A percentile compares a stretch with the other conserved stretches of the same genome.
phyloP scores from a whole-genome alignment of 2,888 invertebrate genomes.

The Apodemia hepburni region DNA sequence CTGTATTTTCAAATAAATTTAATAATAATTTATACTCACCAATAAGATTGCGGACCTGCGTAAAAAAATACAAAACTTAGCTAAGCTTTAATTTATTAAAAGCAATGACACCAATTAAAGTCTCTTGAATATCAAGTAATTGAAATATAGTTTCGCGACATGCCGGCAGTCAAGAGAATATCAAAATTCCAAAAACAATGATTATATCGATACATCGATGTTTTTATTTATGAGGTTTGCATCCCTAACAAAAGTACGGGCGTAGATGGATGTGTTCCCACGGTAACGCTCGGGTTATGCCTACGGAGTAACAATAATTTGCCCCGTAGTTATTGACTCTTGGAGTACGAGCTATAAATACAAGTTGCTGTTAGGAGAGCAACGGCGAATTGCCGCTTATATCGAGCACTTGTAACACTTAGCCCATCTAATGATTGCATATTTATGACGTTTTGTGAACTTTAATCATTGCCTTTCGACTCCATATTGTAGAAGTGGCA shows the following conservation, averaged over 20 bases:
- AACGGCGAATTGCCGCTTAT: conserved; percentile 31
- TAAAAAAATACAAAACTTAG: too few species aligned
- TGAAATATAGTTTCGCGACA: too few species aligned
- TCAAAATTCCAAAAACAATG: too few species aligned
- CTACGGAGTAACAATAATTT: conserved; percentile 53
- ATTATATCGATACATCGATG: conserved; percentile 1
- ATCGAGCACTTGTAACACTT: conserved; percentile 31
- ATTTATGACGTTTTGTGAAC: conserved; percentile 24
- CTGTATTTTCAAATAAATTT: too few species aligned
- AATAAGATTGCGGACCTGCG: too few species aligned
- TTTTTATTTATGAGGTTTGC: conserved; percentile 33
- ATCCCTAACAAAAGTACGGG: conserved; percentile 22
- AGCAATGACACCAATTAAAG: too few species aligned
- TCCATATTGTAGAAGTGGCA: not conserved
- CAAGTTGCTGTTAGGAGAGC: conserved; percentile 36
- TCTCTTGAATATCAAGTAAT: too few species aligned
- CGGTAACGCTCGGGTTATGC: conserved; percentile 53
- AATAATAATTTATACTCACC: too few species aligned
- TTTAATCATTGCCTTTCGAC: conserved; percentile 9
- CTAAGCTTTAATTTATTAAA: too few species aligned
- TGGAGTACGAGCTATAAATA: conserved; percentile 43
- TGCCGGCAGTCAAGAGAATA: too few species aligned
- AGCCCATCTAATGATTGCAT: conserved; percentile 30
- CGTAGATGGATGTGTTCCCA: conserved; percentile 55
- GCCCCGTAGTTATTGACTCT: conserved; percentile 49